These are phyloP conservation scores for Latrodectus geometricus DNA, from an alignment of 1,140 invertebrate species.

Conservation along the genomic window DNA sequence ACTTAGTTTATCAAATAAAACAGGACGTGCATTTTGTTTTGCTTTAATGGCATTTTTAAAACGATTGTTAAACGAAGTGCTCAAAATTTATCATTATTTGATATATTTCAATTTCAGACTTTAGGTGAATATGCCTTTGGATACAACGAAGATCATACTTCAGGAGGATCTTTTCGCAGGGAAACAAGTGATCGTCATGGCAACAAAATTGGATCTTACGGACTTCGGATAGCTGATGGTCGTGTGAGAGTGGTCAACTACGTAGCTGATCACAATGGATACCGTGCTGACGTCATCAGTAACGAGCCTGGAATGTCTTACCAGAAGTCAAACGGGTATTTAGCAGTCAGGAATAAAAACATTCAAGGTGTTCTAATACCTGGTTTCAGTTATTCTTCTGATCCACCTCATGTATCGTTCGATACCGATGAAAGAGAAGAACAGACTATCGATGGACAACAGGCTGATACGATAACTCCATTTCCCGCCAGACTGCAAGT, in stretches of 20 bases:
- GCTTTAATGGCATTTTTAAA: too few relatives aligned
- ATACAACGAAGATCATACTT: slow-evolving; percentile 65
- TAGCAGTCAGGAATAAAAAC: background rate
- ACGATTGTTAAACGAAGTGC: too few relatives aligned
- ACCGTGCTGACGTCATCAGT: slow-evolving; percentile 59
- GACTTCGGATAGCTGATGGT: slow-evolving; percentile 64
- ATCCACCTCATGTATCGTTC: slow-evolving; percentile 17
- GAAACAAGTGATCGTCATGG: slow-evolving; percentile 64
- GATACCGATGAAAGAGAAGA: background rate
- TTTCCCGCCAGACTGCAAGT: too few relatives aligned
- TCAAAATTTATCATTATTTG: too few relatives aligned
- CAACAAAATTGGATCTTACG: slow-evolving; percentile 65
- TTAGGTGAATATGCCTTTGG: slow-evolving; percentile 64
- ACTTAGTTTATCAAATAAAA: too few relatives aligned
- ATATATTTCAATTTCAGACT: slow-evolving; percentile 22
- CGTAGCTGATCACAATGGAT: slow-evolving; percentile 63
- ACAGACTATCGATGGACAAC: background rate
- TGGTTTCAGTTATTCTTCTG: background rate
- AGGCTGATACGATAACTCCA: background rate
- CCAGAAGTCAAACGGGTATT: background rate
- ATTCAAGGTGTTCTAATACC: background rate
- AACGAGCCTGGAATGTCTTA: slow-evolving; percentile 30
- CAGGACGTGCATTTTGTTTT: too few relatives aligned
- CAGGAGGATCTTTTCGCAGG: slow-evolving; percentile 65
- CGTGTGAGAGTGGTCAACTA: slow-evolving; percentile 66